These are phyloP conservation scores for Caenorhabditis sp. DNA, from an alignment of 2,888 invertebrate species.

Conservation along the genomic window DNA sequence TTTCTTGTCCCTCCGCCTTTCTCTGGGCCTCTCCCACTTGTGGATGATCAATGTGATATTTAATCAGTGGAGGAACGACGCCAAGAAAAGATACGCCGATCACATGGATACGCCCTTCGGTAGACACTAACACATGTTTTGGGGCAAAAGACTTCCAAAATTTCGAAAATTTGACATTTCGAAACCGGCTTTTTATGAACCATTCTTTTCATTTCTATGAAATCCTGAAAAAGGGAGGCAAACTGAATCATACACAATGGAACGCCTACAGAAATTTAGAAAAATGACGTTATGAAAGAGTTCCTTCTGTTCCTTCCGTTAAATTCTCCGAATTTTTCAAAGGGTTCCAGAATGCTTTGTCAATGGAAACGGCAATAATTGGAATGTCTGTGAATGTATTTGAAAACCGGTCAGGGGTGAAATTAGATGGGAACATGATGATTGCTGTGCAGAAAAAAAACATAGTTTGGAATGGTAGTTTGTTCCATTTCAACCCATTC, in stretches of 20 bases:
- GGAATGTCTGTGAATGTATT: background rate
- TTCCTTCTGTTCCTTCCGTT: constrained; percentile 6
- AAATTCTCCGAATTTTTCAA: background rate
- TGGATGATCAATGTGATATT: constrained; percentile 62
- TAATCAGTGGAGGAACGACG: constrained; percentile 57
- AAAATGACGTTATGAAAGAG: constrained; percentile 28
- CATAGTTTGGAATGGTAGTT: background rate
- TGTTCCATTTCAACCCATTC: background rate
- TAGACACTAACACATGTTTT: too few species aligned
- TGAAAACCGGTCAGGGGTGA: constrained; percentile 30
- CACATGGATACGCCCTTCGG: constrained; percentile 42
- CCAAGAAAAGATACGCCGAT: constrained; percentile 36
- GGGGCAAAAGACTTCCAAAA: too few species aligned
- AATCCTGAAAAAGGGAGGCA: constrained; percentile 16
- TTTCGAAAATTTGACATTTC: constrained; percentile 25
- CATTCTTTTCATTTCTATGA: constrained; percentile 29
- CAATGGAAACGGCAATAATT: constrained; percentile 3
- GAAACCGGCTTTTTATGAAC: constrained; percentile 60
- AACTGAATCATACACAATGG: constrained; percentile 17
- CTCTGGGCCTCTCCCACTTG: constrained; percentile 38
- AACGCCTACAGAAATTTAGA: constrained; percentile 30
- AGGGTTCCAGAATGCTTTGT: constrained; percentile 3
- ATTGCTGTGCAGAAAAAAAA: background rate
- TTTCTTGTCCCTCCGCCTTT: constrained; percentile 43
- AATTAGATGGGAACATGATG: constrained; percentile 5